Conservation (phyloP, 2,888 invertebrate species). For the Polyploca ridens region DNA sequence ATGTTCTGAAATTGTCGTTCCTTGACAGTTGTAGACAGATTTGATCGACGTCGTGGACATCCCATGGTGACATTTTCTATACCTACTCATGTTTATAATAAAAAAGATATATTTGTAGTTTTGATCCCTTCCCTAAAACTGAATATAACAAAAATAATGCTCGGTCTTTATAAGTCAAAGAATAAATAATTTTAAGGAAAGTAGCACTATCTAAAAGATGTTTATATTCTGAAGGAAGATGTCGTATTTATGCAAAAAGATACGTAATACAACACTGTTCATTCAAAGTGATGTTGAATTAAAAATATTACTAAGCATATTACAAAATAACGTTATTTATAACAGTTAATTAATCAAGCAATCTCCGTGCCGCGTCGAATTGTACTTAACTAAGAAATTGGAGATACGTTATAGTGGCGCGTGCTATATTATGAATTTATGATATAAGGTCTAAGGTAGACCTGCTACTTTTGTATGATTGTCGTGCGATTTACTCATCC, state of each 20-base stretch:
- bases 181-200: too few relatives aligned
- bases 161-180: neutral
- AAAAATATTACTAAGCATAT: conserved; percentile 24
- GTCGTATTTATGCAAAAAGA: too few relatives aligned
- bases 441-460: too few relatives aligned
- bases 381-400: neutral
- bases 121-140: too few relatives aligned
- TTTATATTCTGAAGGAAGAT: too few relatives aligned
- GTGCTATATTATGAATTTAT: neutral
- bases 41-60: conserved; percentile 45
- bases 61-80: neutral
- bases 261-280: too few relatives aligned
- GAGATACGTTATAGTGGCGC: neutral
- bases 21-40: conserved; percentile 44
- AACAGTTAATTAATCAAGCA: conserved; percentile 50
- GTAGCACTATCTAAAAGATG: too few relatives aligned
- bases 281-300: neutral
- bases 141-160: neutral
- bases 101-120: too few relatives aligned
- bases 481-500: too few relatives aligned
- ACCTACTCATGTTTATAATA: neutral
- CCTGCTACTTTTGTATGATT: too few relatives aligned
- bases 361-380: conserved; percentile 27
- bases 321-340: conserved; percentile 45
- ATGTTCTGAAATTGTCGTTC: conserved; percentile 27